Conservation (phyloP, 2,888 invertebrate genomes). For the Thereva unica region DNA sequence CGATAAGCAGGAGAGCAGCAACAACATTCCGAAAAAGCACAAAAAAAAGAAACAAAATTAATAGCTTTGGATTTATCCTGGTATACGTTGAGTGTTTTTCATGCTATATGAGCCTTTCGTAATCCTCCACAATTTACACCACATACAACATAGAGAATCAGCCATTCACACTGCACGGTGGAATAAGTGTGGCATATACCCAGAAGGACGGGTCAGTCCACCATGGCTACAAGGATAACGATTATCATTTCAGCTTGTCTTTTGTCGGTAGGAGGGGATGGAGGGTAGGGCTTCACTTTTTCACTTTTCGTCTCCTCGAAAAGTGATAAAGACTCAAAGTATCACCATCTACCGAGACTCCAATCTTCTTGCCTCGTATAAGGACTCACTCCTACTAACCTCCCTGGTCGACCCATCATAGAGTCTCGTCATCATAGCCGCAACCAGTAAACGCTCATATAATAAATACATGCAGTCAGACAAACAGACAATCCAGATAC, state of each 20-base stretch:
- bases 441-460: too few relatives aligned
- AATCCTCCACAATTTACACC: conserved; percentile 31
- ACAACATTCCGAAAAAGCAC: not conserved
- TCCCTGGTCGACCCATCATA: too few relatives aligned
- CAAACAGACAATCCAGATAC: conserved; percentile 5
- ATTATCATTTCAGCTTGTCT: conserved; percentile 34
- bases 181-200: too few relatives aligned
- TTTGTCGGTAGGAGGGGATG: not conserved
- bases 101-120: conserved; percentile 29
- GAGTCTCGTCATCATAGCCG: too few relatives aligned
- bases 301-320: conserved; percentile 30
- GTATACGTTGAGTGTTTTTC: conserved; percentile 22
- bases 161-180: too few relatives aligned
- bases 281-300: conserved; percentile 20
- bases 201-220: too few relatives aligned
- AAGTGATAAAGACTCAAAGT: conserved; percentile 20
- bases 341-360: too few relatives aligned
- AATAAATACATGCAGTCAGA: conserved; percentile 6
- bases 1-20: not conserved
- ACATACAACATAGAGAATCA: conserved; percentile 22
- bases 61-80: conserved; percentile 31
- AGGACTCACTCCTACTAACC: too few relatives aligned
- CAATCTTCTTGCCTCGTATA: too few relatives aligned
- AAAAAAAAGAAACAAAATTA: conserved; percentile 14
- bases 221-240: conserved; percentile 27